These are phyloP conservation scores for Halictus rubicundus DNA, from an alignment of 1,140 invertebrate species.

Conservation along the genomic window DNA sequence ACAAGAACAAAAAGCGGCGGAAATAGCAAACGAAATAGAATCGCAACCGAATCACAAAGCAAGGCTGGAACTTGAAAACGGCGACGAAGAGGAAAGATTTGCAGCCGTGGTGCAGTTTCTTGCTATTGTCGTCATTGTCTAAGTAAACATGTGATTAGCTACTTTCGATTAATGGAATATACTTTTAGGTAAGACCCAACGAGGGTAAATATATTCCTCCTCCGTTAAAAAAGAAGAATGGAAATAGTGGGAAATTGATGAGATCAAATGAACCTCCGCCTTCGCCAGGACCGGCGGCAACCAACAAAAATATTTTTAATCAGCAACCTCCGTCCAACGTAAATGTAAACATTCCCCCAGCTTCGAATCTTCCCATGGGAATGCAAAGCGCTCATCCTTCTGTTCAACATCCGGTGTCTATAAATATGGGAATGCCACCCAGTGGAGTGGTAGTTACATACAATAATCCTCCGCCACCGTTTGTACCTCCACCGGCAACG, in stretches of 20 bases:
- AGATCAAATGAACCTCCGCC: constrained; percentile 82
- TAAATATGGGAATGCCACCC: constrained; percentile 76
- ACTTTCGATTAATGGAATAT: constrained; percentile 11
- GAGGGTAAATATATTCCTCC: constrained; percentile 89
- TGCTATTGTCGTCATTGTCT: constrained; percentile 21
- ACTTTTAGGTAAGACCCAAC: constrained; percentile 63
- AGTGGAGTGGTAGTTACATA: constrained; percentile 77
- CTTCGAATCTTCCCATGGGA: constrained; percentile 75
- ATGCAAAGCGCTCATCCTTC: constrained; percentile 71
- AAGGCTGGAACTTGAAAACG: constrained; percentile 93
- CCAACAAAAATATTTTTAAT: constrained; percentile 75
- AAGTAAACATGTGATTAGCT: background rate
- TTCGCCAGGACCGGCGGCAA: constrained; percentile 71
- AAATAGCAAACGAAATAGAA: constrained; percentile 95
- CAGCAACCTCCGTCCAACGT: constrained; percentile 73
- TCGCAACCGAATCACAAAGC: constrained; percentile 89
- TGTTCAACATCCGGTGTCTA: constrained; percentile 74
- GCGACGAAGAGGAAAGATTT: constrained; percentile 93
- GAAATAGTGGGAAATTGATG: constrained; percentile 82
- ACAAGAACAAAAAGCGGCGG: constrained; percentile 86
- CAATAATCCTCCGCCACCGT: constrained; percentile 76
- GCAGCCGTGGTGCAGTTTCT: constrained; percentile 84
- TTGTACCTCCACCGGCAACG: constrained; percentile 74
- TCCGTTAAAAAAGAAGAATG: constrained; percentile 85
- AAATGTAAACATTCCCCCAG: constrained; percentile 73